These are phyloP conservation scores for Nicator chloris DNA, from an alignment of 2,113 vertebrate species.

Conservation along the genomic window DNA sequence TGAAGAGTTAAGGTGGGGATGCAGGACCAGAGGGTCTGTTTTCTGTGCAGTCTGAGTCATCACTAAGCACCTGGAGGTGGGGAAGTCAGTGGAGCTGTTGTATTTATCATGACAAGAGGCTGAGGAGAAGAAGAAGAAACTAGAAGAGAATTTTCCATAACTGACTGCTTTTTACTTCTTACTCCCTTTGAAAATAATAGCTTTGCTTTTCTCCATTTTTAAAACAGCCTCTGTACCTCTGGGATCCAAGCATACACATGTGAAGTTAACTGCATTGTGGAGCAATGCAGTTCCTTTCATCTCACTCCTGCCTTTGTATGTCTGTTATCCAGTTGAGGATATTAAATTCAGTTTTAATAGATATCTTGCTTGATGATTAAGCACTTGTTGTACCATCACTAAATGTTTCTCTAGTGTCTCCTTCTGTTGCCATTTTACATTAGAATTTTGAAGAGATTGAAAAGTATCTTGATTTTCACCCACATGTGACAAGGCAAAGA, in stretches of 20 bases:
- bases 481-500: neutral
- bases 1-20: neutral
- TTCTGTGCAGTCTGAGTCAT: neutral
- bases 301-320: fast-evolving
- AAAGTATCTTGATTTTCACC: neutral
- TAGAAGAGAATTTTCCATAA: neutral
- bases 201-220: neutral
- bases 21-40: neutral
- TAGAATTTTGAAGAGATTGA: neutral
- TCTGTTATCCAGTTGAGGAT: neutral
- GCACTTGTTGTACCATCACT: fast-evolving
- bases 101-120: neutral
- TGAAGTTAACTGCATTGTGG: neutral
- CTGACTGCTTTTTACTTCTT: neutral
- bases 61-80: fast-evolving
- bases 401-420: neutral
- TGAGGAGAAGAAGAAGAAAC: neutral
- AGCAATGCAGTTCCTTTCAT: neutral
- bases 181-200: neutral
- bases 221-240: neutral
- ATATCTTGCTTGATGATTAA: neutral
- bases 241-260: neutral
- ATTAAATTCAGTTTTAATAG: neutral
- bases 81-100: fast-evolving
- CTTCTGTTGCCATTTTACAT: neutral